Conservation (phyloP, 2,113 vertebrate genomes). For the Pituophis catenifer region DNA sequence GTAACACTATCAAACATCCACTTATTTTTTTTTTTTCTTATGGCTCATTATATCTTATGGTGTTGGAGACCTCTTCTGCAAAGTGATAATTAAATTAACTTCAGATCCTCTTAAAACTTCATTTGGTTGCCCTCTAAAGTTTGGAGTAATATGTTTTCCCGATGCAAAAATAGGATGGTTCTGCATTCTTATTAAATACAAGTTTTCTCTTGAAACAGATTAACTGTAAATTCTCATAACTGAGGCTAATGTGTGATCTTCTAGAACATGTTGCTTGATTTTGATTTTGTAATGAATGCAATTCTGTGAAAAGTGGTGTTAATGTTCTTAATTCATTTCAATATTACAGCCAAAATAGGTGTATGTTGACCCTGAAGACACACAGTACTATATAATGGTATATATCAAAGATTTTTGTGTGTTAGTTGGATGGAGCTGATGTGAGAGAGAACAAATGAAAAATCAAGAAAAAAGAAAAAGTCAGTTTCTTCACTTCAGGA, state of each 20-base stretch:
- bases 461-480: background rate
- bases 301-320: background rate
- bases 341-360: background rate
- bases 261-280: background rate
- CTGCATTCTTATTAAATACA: background rate
- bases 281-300: background rate
- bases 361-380: background rate
- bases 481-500: slow-evolving; percentile 45
- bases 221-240: background rate
- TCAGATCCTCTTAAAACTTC: background rate
- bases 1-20: background rate
- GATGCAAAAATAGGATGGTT: background rate
- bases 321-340: background rate
- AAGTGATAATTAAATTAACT: background rate
- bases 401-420: background rate
- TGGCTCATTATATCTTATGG: background rate
- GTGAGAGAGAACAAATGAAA: background rate
- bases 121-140: background rate
- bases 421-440: background rate
- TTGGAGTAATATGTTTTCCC: background rate
- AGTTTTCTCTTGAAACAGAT: background rate
- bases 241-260: background rate
- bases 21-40: background rate
- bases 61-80: background rate
- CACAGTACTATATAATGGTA: background rate